A percentile compares a stretch with the other conserved stretches of the same genome.
Evolutionary conservation across 2,113 vertebrate genomes (phyloP).

Genomic region (Vicugna pacos): DNA sequence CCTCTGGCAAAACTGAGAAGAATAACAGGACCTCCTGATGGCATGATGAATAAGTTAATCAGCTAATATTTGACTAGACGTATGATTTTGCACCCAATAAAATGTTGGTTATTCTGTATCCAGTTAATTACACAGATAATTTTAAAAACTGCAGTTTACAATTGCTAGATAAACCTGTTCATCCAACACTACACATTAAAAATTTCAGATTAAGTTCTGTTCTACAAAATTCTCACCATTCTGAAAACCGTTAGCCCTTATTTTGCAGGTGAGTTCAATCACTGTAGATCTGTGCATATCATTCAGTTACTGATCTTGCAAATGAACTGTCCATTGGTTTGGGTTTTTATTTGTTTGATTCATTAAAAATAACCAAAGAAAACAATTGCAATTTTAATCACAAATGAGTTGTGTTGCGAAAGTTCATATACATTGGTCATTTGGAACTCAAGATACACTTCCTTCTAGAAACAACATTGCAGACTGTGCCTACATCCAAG

Average conservation of each 20-base stretch:
- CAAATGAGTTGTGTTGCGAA: conserved; percentile 5
- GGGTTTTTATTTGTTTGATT: background rate
- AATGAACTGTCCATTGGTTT: background rate
- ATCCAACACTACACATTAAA: background rate
- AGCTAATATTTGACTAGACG: background rate
- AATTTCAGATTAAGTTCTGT: conserved; percentile 20
- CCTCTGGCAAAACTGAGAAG: background rate
- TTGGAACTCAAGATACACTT: conserved; percentile 51
- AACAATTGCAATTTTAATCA: conserved; percentile 24
- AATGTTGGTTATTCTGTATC: background rate
- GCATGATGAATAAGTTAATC: background rate
- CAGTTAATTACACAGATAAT: background rate
- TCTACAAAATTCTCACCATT: conserved; percentile 10
- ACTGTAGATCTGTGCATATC: background rate
- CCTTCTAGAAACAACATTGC: background rate
- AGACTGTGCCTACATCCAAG: conserved; percentile 3
- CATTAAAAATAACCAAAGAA: conserved; percentile 56
- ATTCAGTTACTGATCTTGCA: conserved; percentile 37
- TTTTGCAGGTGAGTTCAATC: conserved; percentile 18
- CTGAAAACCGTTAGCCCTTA: background rate
- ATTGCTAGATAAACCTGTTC: background rate
- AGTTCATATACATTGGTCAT: conserved; percentile 17
- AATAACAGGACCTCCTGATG: background rate
- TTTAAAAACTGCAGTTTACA: background rate
- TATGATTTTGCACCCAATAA: background rate